Base-by-base conservation (phyloP, 2,113 vertebrate genomes). In the Rhinolophus ferrumequinum region DNA sequence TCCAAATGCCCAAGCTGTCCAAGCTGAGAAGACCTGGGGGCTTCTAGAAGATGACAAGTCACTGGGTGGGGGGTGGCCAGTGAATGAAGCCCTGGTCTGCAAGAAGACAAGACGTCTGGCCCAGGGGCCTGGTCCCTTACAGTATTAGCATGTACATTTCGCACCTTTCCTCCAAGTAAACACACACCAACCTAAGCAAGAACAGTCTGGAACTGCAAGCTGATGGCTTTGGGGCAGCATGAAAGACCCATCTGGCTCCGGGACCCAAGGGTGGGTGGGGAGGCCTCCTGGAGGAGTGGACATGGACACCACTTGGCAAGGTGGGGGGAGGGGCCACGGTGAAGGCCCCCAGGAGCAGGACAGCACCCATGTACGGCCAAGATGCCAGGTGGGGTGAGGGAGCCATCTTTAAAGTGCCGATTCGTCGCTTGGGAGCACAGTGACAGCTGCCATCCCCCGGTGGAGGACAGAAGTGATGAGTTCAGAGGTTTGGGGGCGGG, bases 61-160 rank as follows among this genome's bases (percentile, higher is more conserved):
- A 21, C 9, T 8, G 66, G 3, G 41, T 44, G 38, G 62, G 44
- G n/a, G 41, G 18, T 44, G 38, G 62, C 54, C 33, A 12, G 14
- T 0, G 35, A 77, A 47, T 0, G 11, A 54, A 62, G 16, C 3
- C 22, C n/a, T 18, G 6, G 9, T 33, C 14, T 33, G 3, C 12
- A 54, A 22, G 16, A 33, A 44, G 22, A 6, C 5, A 54, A 54
- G 52, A 12, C 7, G 11, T 8, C 28, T 66, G 14, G 22, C 28
- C 77, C 8, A 26, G 47, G 14, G 44, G 10, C 9, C 44, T 47
- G 52, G 83, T n/a, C 66, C 54, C 0, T n/a, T 26, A 6, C 6
- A 1, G 1, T 0, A 1, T 15, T 22, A 5, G 1, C 2, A 5
- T 12, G 18, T 41, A 7, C 1, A 0, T 0, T 0, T n/a, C 30